Conservation (phyloP, 1,140 invertebrate genomes). For the Wiebesia pumilae region DNA sequence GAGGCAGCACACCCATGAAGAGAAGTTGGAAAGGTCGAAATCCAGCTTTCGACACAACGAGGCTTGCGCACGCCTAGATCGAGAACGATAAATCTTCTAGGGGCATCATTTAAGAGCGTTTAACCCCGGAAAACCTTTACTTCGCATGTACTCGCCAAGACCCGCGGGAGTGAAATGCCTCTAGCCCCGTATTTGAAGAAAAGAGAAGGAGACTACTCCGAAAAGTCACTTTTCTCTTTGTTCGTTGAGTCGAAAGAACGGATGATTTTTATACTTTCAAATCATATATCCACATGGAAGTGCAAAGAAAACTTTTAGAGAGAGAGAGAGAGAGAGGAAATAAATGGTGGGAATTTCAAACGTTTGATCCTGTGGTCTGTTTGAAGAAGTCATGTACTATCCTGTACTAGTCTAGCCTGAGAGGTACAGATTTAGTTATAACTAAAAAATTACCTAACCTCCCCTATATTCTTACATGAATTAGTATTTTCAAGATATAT, state of each 20-base stretch:
- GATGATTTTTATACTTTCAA: background rate
- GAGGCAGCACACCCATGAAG: background rate
- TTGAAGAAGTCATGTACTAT: background rate
- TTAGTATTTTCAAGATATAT: too few relatives aligned
- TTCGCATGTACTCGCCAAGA: background rate
- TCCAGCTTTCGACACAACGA: slow-evolving; percentile 24
- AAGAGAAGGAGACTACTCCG: background rate
- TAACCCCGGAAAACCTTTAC: slow-evolving; percentile 26
- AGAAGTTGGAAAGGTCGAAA: slow-evolving; percentile 1
- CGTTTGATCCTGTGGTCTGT: background rate
- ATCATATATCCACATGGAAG: slow-evolving; percentile 2
- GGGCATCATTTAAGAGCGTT: slow-evolving; percentile 49
- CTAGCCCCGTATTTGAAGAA: background rate
- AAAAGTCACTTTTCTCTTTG: slow-evolving; percentile 51
- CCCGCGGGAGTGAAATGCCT: background rate
- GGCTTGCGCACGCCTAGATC: background rate
- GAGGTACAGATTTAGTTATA: too few relatives aligned
- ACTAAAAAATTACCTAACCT: too few relatives aligned
- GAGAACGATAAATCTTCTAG: slow-evolving; percentile 40
- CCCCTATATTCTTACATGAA: too few relatives aligned
- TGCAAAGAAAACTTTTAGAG: background rate
- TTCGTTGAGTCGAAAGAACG: background rate
- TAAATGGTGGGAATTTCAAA: slow-evolving; percentile 4
- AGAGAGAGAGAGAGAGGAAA: background rate
- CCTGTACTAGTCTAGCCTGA: too few relatives aligned